A percentile compares a stretch with the other conserved stretches of the same genome.
Conservation (phyloP, 1,140 invertebrate species). For the Bombus terrestris region DNA sequence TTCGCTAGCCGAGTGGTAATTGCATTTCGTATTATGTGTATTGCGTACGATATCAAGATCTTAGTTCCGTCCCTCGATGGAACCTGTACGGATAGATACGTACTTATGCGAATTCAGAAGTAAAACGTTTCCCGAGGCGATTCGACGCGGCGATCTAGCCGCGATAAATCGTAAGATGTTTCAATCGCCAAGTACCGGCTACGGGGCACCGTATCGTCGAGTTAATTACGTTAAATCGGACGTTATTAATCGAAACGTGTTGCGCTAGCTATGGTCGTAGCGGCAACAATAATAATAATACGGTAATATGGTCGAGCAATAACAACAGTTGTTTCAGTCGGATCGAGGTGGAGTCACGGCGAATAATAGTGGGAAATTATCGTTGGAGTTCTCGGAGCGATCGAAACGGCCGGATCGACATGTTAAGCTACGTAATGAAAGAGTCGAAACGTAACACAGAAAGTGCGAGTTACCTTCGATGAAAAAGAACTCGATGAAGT, state of each 20-base stretch:
- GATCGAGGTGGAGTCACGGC: background rate
- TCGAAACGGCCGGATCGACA: background rate
- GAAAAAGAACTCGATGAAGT: background rate
- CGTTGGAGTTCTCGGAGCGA: background rate
- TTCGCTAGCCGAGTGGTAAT: constrained; percentile 43
- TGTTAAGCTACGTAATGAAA: background rate
- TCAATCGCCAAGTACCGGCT: background rate
- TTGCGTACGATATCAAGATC: constrained; percentile 31
- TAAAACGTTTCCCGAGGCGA: constrained; percentile 25
- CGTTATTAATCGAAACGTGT: constrained; percentile 24
- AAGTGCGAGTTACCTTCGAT: background rate
- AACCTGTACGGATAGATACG: background rate
- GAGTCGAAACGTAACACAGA: background rate
- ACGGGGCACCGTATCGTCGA: background rate
- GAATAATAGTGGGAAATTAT: background rate
- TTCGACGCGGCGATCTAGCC: background rate
- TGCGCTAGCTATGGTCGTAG: background rate
- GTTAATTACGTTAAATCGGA: constrained; percentile 37
- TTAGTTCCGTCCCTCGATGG: background rate
- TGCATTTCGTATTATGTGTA: constrained; percentile 18
- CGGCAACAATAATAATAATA: background rate
- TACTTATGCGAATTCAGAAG: constrained; percentile 16
- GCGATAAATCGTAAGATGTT: constrained; percentile 19
- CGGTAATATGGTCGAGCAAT: background rate
- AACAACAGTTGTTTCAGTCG: background rate